Conservation (phyloP, 1,140 invertebrate species). For the Piezodorus guildinii region DNA sequence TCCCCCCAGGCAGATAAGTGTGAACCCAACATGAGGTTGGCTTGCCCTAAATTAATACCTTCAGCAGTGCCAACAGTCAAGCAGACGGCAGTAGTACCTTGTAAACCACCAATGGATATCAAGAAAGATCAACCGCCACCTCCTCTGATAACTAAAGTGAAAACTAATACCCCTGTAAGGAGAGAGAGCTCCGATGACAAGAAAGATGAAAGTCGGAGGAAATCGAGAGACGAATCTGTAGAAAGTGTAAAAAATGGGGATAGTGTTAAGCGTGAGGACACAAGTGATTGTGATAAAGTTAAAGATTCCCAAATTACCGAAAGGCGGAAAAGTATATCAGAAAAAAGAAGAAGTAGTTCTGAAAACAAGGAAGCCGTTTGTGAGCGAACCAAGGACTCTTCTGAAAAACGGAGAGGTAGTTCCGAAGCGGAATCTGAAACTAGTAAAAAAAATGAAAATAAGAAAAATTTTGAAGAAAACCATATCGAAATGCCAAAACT, state of each 20-base stretch:
- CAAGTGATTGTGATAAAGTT: constrained; percentile 27
- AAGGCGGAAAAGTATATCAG: constrained; percentile 26
- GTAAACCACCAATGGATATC: too few relatives aligned
- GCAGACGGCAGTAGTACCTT: background rate
- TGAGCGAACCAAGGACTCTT: constrained; percentile 27
- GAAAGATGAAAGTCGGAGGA: constrained; percentile 23
- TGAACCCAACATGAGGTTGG: background rate
- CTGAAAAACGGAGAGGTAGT: constrained; percentile 26
- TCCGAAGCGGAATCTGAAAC: constrained; percentile 18
- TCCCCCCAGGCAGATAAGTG: constrained; percentile 22
- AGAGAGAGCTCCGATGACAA: constrained; percentile 26
- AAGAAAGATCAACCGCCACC: background rate
- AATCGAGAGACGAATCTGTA: constrained; percentile 26
- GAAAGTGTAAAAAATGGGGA: constrained; percentile 21
- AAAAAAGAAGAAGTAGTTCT: constrained; percentile 22
- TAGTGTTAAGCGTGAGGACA: constrained; percentile 26
- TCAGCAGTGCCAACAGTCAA: background rate
- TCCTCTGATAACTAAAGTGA: background rate
- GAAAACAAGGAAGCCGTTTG: constrained; percentile 25
- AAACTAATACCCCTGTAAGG: constrained; percentile 14
- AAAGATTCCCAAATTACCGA: constrained; percentile 27
- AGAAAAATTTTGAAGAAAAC: constrained; percentile 16
- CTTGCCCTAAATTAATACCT: background rate
- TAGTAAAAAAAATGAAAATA: constrained; percentile 8
- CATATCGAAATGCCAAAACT: constrained; percentile 4